phyloP scores from a whole-genome alignment of 2,797 vertebrate species.

The Clarias platycephalus region DNA sequence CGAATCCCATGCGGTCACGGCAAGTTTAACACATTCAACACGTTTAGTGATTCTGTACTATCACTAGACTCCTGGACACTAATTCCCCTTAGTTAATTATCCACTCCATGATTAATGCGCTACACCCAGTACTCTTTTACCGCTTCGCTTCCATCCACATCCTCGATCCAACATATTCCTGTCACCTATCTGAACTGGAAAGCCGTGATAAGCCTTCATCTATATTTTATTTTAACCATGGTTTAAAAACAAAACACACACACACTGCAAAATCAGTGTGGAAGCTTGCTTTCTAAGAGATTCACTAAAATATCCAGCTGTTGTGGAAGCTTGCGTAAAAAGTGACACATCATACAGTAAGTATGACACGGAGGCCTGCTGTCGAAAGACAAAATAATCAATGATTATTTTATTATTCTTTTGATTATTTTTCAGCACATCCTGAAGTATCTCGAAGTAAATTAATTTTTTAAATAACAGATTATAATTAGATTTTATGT shows the following conservation, averaged over 20 bases:
- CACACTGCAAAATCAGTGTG: not conserved
- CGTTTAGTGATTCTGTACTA: not conserved
- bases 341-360: not conserved
- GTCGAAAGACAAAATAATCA: not conserved
- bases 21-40: conserved; percentile 13
- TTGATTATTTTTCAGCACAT: not conserved
- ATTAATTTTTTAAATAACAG: not conserved
- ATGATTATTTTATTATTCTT: not conserved
- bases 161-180: not conserved
- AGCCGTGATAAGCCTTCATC: not conserved
- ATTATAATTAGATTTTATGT: not conserved
- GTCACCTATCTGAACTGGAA: not conserved
- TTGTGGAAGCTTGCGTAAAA: not conserved
- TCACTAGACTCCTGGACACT: not conserved
- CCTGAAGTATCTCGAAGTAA: not conserved
- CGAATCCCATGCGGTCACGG: not conserved
- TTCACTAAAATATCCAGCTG: not conserved
- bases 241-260: no score
- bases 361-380: not conserved
- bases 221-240: not conserved
- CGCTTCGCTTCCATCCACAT: conserved; percentile 1
- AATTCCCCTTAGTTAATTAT: not conserved
- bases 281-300: not conserved
- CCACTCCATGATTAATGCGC: conserved; percentile 4
- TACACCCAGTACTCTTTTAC: conserved; percentile 7